Conservation (phyloP, 2,797 vertebrate species). For the Xenentodon cancila region DNA sequence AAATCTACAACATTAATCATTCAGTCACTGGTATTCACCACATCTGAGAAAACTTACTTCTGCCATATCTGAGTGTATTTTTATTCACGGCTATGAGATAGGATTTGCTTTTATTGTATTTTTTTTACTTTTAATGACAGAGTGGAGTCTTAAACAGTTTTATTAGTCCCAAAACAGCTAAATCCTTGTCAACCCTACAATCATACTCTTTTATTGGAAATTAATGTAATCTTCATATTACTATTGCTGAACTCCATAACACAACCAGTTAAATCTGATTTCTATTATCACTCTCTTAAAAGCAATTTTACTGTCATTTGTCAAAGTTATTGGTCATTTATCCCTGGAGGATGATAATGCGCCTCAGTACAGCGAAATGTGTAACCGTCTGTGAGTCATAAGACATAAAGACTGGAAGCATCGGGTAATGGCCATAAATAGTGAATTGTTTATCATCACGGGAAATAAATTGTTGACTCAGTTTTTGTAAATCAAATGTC, state of each 20-base stretch:
- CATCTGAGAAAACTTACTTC: too few species aligned
- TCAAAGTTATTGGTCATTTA: constrained; percentile 78
- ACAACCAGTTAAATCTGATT: constrained; percentile 69
- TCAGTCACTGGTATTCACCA: too few species aligned
- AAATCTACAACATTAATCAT: constrained; percentile 13
- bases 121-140: constrained; percentile 30
- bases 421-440: constrained; percentile 67
- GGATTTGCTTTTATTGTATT: constrained; percentile 21
- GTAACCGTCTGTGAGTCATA: constrained; percentile 62
- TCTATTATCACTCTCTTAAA: constrained; percentile 71
- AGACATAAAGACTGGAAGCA: constrained; percentile 59
- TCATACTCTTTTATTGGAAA: constrained; percentile 64
- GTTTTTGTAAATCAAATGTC: constrained; percentile 57
- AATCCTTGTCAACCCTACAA: constrained; percentile 46
- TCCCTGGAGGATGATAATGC: constrained; percentile 50
- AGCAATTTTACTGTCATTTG: constrained; percentile 72
- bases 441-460: constrained; percentile 65
- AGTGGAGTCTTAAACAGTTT: constrained; percentile 42
- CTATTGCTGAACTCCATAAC: constrained; percentile 66
- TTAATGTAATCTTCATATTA: constrained; percentile 71
- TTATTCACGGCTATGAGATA: constrained; percentile 4
- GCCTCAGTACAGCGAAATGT: constrained; percentile 55
- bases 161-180: constrained; percentile 54
- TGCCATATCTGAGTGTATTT: not conserved
- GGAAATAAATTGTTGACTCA: constrained; percentile 43